Evolutionary conservation across 2,797 vertebrate genomes (phyloP), one percentile per base, ranked within the genome.

Genomic region (Pseudochromis fuscus): DNA sequence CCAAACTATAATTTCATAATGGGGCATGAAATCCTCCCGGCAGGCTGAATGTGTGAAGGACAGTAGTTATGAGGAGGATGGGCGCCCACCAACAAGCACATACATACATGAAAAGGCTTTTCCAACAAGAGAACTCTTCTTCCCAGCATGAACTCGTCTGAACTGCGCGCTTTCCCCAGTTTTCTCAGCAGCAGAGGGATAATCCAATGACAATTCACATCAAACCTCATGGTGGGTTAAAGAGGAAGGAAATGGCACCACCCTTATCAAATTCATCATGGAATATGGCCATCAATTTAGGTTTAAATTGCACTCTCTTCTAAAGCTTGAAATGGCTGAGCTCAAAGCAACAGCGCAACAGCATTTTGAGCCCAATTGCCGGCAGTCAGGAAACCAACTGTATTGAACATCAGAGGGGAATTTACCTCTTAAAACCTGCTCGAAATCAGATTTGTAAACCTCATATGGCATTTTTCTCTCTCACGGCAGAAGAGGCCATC

Each of bases 321-420:
- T 25, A 44, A 2, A 37, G 23, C 45, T 60, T 13, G 69, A 58
- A 82, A 69, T 67, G 42, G 31, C 40, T 18, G 16, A 18, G 56
- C 3, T 2, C 12, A 15, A 23, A 62, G 27, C 38, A 25, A 7
- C 19, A 46, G 44, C 23, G 10, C 51, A n/a, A 44, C 16, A 23
- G 35, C 46, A 56, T 62, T 56, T 64, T 74, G 33, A 44, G 56
- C 21, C 64, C 70, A 72, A 82, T 74, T 85, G 52, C 50, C 51
- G 35, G 23, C 38, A 28, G 52, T 51, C 42, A 11, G 37, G 28
- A 59, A 77, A 53, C 44, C 19, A 52, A 52, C 42, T 51, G 68
- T 48, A 67, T n/a, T 64, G 45, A 60, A 53, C 21, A 19, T 53
- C 6, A 10, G 38, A 69, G 25, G 10, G 6, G 64, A 33, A 53